These are phyloP conservation scores for Myiopsitta monachus DNA, from an alignment of 2,113 vertebrate genomes.

Conservation along the genomic window DNA sequence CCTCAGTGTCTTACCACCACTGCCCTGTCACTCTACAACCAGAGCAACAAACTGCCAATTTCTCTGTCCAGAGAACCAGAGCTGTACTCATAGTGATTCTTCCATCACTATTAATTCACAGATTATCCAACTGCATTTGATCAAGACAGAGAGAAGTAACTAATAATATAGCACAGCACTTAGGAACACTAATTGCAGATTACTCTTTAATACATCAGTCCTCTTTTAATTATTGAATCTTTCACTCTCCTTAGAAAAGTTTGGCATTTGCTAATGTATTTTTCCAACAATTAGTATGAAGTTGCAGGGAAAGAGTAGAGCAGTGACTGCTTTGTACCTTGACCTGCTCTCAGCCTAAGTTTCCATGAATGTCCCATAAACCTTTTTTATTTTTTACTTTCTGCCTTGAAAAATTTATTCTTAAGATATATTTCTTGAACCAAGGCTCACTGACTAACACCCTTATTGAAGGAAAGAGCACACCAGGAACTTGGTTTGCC, in stretches of 20 bases:
- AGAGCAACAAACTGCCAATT: background rate
- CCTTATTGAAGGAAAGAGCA: background rate
- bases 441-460: background rate
- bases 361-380: background rate
- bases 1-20: background rate
- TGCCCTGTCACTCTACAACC: background rate
- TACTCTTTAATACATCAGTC: conserved; percentile 39
- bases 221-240: conserved; percentile 41
- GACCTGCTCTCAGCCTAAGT: background rate
- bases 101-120: conserved; percentile 31
- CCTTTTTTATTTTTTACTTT: background rate
- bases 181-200: conserved; percentile 58
- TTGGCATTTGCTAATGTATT: conserved; percentile 26
- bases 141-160: conserved; percentile 26
- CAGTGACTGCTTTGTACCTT: background rate
- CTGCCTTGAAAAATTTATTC: background rate
- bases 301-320: background rate
- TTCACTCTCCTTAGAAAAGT: conserved; percentile 9
- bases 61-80: background rate
- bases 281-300: conserved; percentile 37
- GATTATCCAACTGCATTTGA: conserved; percentile 37
- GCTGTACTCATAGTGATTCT: background rate
- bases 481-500: background rate
- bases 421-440: background rate
- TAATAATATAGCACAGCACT: conserved; percentile 13